Percentiles rank a stretch among this genome's conserved stretches.
Conservation (phyloP, 2,113 vertebrate genomes). For the Phrynosoma blainvillii region DNA sequence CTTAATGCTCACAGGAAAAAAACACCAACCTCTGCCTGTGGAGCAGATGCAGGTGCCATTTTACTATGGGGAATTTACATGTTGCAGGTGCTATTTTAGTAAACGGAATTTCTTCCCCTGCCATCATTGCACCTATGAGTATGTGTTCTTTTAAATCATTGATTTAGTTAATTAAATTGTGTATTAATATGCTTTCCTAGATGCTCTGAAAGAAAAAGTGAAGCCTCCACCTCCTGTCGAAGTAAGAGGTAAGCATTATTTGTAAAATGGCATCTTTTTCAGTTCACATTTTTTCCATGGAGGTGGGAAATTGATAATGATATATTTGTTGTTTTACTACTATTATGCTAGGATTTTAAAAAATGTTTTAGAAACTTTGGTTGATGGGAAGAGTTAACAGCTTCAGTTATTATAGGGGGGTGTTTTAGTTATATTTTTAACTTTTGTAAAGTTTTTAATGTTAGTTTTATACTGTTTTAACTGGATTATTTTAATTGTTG, state of each 20-base stretch:
- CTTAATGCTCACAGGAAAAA: not conserved
- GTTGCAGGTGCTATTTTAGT: not conserved
- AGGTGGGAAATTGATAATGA: not conserved
- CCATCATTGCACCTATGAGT: not conserved
- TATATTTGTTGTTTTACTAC: not conserved
- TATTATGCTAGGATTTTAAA: constrained; percentile 3
- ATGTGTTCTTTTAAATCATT: not conserved
- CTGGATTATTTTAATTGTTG: too few species aligned
- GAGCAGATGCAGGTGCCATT: not conserved
- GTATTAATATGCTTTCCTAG: not conserved
- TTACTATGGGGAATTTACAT: not conserved
- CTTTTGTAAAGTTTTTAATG: too few species aligned
- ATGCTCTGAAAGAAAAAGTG: constrained; percentile 14
- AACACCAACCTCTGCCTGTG: too few species aligned
- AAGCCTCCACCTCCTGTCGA: not conserved
- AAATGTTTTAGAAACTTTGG: not conserved
- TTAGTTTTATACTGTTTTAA: too few species aligned
- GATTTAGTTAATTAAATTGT: not conserved
- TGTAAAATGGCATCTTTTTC: not conserved
- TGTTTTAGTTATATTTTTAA: too few species aligned
- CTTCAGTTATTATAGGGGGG: too few species aligned
- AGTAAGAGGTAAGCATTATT: constrained; percentile 13
- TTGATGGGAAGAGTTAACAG: not conserved
- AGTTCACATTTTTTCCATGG: not conserved
- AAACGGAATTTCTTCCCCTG: too few species aligned